These are phyloP conservation scores for Catotricha subobsoleta DNA, from an alignment of 2,888 invertebrate species.

Conservation along the genomic window DNA sequence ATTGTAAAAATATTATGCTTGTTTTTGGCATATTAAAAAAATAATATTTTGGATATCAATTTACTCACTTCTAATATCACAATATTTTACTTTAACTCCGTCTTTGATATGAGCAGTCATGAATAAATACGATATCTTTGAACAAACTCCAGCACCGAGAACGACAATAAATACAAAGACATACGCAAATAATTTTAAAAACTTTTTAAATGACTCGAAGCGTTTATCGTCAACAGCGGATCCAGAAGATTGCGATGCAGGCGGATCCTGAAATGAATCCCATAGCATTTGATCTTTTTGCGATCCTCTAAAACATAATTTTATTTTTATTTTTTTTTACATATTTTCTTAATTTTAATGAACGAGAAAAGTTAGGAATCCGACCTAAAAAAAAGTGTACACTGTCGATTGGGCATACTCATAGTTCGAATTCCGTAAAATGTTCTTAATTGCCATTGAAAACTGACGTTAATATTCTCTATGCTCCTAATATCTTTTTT, in stretches of 20 bases:
- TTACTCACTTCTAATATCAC: conserved; percentile 32
- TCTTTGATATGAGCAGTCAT: conserved; percentile 51
- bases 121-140: conserved; percentile 55
- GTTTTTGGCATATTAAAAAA: conserved; percentile 11
- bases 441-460: too few relatives aligned
- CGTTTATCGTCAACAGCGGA: conserved; percentile 46
- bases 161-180: conserved; percentile 46
- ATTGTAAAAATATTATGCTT: too few relatives aligned
- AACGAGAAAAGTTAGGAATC: too few relatives aligned
- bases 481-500: too few relatives aligned
- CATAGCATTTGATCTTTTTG: conserved; percentile 43
- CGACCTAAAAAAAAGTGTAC: too few relatives aligned
- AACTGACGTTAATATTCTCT: too few relatives aligned
- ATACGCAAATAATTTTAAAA: conserved; percentile 50
- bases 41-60: conserved; percentile 6
- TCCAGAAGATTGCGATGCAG: conserved; percentile 45
- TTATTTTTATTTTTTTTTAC: background rate
- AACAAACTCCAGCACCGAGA: conserved; percentile 45
- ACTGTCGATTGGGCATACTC: too few relatives aligned
- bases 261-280: conserved; percentile 62
- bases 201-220: conserved; percentile 41
- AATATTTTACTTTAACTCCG: conserved; percentile 36
- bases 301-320: background rate
- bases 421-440: too few relatives aligned
- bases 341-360: background rate